Evolutionary conservation across 2,113 vertebrate species (phyloP), one percentile per base, ranked within the genome.

Genomic region (Serinus canaria): DNA sequence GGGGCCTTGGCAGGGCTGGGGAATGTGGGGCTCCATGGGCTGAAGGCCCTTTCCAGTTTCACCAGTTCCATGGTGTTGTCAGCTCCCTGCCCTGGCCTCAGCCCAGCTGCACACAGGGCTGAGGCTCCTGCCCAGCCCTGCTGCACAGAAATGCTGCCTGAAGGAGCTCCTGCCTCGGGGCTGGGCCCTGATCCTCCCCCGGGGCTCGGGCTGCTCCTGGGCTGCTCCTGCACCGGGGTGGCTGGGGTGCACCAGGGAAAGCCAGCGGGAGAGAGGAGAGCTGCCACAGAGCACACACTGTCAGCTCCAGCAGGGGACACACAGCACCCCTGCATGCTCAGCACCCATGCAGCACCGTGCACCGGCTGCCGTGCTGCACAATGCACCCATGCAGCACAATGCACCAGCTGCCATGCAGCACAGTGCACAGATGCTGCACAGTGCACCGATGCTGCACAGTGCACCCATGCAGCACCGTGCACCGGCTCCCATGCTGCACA

Each of bases 261-360:
- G 11, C 24, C 12, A 10, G 9, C 35, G 1, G 53, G 43, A 53
- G 55, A 59, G 55, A 0, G 1, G 24, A 67, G 46, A 0, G 0
- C 7, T 68, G 12, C 39, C 21, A 12, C 25, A 47, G 67, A 43
- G 56, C 67, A 20, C 24, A 27, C 11, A 37, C 37, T 37, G 37
- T 39, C 47, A 6, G 6, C 11, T 11, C 43, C 76, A 50, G 67
- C 64, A 73, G 35, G 11, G 19, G 18, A 25, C 5, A 27, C 33
- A 25, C 20, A 2, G 7, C 66, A 8, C 20, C 43, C 59, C 33
- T 7, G 47, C 67, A 58, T 2, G 31, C 56, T 31, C 14, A n/a
- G 83, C 55, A 7, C 24, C 41, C 15, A 3, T 43, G 41, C 41
- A 44, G 6, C 17, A 33, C 21, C 11, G 6, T 11, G 20, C 46